phyloP scores from a whole-genome alignment of 2,113 vertebrate genomes.

The Tautogolabrus adspersus region DNA sequence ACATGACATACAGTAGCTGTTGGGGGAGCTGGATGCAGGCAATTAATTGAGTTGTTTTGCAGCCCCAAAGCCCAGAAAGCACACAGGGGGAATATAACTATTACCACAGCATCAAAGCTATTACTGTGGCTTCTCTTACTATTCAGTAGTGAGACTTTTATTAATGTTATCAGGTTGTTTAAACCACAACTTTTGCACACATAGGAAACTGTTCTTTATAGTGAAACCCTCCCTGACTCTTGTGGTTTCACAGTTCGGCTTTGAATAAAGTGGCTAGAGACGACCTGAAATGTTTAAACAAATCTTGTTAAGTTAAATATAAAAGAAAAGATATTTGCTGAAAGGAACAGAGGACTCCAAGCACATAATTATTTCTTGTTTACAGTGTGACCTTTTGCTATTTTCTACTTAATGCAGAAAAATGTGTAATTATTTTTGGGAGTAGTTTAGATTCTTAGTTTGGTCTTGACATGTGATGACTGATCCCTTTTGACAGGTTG shows the following conservation, averaged over 20 bases:
- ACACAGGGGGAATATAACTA: constrained; percentile 30
- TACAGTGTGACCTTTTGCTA: constrained; percentile 9
- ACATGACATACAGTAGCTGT: constrained; percentile 40
- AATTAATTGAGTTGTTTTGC: constrained; percentile 49
- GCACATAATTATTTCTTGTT: neutral
- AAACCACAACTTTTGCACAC: constrained; percentile 15
- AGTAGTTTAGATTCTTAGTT: neutral
- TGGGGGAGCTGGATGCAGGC: constrained; percentile 16
- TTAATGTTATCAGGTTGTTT: constrained; percentile 30
- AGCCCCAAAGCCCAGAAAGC: constrained; percentile 14
- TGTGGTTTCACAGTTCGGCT: neutral
- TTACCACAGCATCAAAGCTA: constrained; percentile 6
- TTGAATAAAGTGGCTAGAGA: constrained; percentile 17
- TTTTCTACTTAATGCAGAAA: neutral
- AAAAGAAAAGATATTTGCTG: neutral
- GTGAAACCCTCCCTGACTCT: neutral
- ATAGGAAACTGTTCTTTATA: neutral
- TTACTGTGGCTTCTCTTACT: constrained; percentile 13
- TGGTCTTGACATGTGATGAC: neutral
- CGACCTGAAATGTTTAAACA: constrained; percentile 6
- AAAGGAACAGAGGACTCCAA: neutral
- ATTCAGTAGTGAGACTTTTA: constrained; percentile 16
- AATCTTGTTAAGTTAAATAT: neutral
- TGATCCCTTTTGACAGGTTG: too few relatives aligned
- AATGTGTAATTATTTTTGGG: neutral